Conservation (phyloP, 2,888 invertebrate species). For the Cryptocheilus praepositus region DNA sequence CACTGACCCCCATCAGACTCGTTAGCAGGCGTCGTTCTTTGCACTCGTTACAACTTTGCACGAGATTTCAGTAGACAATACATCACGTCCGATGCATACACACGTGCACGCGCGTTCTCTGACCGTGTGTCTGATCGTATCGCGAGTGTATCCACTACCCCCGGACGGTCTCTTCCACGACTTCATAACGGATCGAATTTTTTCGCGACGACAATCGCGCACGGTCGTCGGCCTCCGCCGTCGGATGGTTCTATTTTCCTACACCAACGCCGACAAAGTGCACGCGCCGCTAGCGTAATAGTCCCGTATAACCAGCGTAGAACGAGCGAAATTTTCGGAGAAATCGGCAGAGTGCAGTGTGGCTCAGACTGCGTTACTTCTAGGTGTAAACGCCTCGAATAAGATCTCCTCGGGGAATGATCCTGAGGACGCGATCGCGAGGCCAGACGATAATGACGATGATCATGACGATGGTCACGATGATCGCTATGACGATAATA, state of each 20-base stretch:
- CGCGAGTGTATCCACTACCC: no score
- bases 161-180: no score
- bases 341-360: constrained; percentile 51
- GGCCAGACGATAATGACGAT: constrained; percentile 51
- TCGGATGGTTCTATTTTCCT: no score
- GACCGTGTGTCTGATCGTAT: no score
- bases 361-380: constrained; percentile 71
- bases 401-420: constrained; percentile 65
- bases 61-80: constrained; percentile 38
- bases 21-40: no score
- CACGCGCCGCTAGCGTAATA: neutral
- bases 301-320: constrained; percentile 36
- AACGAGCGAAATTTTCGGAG: constrained; percentile 34
- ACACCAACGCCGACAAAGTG: no score
- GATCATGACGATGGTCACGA: constrained; percentile 50
- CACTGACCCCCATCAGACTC: no score
- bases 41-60: constrained; percentile 34
- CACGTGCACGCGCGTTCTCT: constrained; percentile 14
- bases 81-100: constrained; percentile 43
- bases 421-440: constrained; percentile 59
- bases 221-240: no score
- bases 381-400: constrained; percentile 70
- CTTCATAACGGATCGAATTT: no score
- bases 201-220: no score
- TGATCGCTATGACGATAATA: constrained; percentile 18